Percentiles rank a stretch among this genome's conserved stretches.
These are phyloP conservation scores for Oegoconia quadripuncta DNA, from an alignment of 2,888 invertebrate species.

Conservation along the genomic window DNA sequence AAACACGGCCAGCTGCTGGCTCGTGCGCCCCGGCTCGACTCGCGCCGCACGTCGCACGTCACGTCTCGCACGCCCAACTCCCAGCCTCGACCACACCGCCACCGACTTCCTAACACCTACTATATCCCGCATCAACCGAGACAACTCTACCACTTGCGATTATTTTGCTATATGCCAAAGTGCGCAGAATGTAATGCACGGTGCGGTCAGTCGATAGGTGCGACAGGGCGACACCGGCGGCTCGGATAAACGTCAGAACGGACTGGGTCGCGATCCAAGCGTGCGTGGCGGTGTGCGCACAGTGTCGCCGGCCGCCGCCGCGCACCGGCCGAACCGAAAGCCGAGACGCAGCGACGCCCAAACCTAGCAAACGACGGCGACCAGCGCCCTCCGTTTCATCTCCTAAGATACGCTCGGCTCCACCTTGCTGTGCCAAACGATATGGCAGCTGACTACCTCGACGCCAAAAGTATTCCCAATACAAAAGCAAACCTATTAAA, in stretches of 20 bases:
- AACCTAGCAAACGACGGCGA: conserved; percentile 62
- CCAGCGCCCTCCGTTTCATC: conserved; percentile 55
- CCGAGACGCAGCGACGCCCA: conserved; percentile 78
- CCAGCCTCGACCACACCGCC: conserved; percentile 21
- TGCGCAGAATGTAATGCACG: conserved; percentile 59
- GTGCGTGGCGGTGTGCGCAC: conserved; percentile 73
- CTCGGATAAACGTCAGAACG: conserved; percentile 71
- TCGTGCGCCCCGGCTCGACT: conserved; percentile 33
- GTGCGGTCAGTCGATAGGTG: conserved; percentile 43
- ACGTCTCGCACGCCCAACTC: conserved; percentile 20
- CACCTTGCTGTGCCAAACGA: background rate
- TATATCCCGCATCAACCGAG: conserved; percentile 25
- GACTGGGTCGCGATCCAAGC: conserved; percentile 73
- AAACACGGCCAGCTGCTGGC: conserved; percentile 47
- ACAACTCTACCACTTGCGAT: conserved; percentile 28
- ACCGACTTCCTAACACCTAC: conserved; percentile 27
- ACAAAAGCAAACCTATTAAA: conserved; percentile 15
- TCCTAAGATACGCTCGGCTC: conserved; percentile 17
- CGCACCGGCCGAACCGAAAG: conserved; percentile 62
- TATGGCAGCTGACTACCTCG: background rate
- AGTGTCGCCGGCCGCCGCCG: conserved; percentile 57
- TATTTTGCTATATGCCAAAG: conserved; percentile 38
- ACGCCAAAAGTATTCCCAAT: background rate
- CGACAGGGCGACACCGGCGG: conserved; percentile 62
- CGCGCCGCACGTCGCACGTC: conserved; percentile 26